Conservation (phyloP, 2,888 invertebrate genomes). For the Coecobrya sp. region DNA sequence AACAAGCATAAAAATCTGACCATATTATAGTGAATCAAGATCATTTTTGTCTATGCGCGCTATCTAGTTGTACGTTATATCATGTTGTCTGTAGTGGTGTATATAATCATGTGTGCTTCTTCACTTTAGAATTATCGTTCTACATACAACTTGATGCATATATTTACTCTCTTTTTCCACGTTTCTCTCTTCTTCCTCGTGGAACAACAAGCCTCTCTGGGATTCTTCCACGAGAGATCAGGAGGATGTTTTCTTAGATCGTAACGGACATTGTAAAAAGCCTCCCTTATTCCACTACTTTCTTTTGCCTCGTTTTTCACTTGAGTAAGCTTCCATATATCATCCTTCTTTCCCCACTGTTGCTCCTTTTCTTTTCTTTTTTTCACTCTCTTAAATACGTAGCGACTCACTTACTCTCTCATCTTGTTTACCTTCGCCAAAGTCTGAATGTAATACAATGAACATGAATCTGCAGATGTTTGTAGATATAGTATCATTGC, state of each 20-base stretch:
- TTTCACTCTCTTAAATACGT: conserved; percentile 38
- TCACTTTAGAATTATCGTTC: neutral
- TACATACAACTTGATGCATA: conserved; percentile 68
- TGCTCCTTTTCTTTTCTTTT: conserved; percentile 72
- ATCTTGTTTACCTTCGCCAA: conserved; percentile 34
- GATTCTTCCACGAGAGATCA: conserved; percentile 79
- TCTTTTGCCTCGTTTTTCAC: conserved; percentile 78
- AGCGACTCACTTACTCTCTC: conserved; percentile 25
- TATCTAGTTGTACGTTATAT: neutral
- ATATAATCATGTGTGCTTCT: conserved; percentile 17
- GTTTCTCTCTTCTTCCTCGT: conserved; percentile 1
- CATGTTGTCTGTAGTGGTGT: neutral
- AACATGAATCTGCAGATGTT: neutral
- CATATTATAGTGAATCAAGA: too few relatives aligned
- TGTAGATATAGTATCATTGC: conserved; percentile 11
- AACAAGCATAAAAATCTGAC: neutral
- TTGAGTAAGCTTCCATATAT: conserved; percentile 79
- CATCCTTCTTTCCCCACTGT: conserved; percentile 77
- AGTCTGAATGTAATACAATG: neutral
- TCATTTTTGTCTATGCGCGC: too few relatives aligned
- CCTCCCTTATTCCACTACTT: conserved; percentile 66
- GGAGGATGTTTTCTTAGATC: conserved; percentile 79
- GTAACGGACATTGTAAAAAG: conserved; percentile 80
- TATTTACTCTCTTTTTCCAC: conserved; percentile 67
- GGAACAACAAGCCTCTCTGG: conserved; percentile 75